phyloP scores from a whole-genome alignment of 2,888 invertebrate species.

The Megastigmus dorsalis region DNA sequence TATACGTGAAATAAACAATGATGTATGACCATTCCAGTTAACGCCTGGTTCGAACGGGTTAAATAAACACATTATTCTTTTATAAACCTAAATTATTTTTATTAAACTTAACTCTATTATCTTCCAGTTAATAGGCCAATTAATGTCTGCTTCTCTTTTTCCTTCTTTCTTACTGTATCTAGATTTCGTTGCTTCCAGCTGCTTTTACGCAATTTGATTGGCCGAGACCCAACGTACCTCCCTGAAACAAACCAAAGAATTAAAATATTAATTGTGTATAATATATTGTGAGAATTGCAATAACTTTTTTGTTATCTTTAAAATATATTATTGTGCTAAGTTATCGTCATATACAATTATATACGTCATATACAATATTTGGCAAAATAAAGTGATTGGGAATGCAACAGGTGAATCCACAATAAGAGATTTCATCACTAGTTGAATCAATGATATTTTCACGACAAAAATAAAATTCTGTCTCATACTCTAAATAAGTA shows the following conservation, averaged over 20 bases:
- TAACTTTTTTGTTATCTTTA: not conserved
- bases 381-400: not conserved
- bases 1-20: too few relatives aligned
- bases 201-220: slow-evolving; percentile 97
- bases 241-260: slow-evolving; percentile 79
- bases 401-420: not conserved
- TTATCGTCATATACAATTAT: too few relatives aligned
- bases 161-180: slow-evolving; percentile 95
- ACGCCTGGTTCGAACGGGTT: too few relatives aligned
- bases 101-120: slow-evolving; percentile 59
- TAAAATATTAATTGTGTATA: not conserved
- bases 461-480: too few relatives aligned
- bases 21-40: too few relatives aligned
- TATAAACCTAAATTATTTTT: slow-evolving; percentile 1
- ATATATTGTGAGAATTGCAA: not conserved
- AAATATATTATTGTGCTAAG: too few relatives aligned
- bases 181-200: slow-evolving; percentile 95
- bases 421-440: too few relatives aligned
- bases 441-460: too few relatives aligned
- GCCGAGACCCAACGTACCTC: slow-evolving; percentile 98
- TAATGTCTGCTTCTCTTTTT: slow-evolving; percentile 93
- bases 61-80: too few relatives aligned
- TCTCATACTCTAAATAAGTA: too few relatives aligned
- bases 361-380: too few relatives aligned
- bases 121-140: slow-evolving; percentile 83